Percentiles rank a stretch among this genome's conserved stretches.
phyloP scores from a whole-genome alignment of 2,888 invertebrate species.

The Reticulitermes lucifugus region DNA sequence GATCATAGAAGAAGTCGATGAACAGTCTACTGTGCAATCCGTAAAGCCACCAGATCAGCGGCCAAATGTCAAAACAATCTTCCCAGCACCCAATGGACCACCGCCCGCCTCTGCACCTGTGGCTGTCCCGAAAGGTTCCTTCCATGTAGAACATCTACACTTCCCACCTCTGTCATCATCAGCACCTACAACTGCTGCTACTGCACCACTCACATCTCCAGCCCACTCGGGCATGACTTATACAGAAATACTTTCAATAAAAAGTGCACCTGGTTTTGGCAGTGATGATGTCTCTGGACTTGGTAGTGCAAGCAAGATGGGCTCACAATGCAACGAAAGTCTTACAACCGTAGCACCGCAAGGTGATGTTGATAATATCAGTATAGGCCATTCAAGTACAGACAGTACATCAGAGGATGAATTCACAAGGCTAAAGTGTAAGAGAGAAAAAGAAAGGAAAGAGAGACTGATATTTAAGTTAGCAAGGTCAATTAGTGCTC shows the following conservation, averaged over 20 bases:
- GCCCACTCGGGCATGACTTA: constrained; percentile 54
- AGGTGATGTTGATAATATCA: constrained; percentile 59
- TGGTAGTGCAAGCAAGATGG: constrained; percentile 20
- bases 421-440: constrained; percentile 76
- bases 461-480: constrained; percentile 72
- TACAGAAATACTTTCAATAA: constrained; percentile 55
- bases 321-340: constrained; percentile 38
- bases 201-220: constrained; percentile 53
- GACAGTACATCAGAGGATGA: constrained; percentile 68
- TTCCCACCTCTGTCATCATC: constrained; percentile 52
- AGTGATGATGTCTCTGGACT: constrained; percentile 10
- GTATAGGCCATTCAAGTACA: constrained; percentile 62
- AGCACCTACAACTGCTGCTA: constrained; percentile 52
- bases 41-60: constrained; percentile 59
- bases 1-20: constrained; percentile 78
- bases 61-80: constrained; percentile 55
- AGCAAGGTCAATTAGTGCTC: constrained; percentile 71
- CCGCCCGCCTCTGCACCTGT: constrained; percentile 73
- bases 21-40: constrained; percentile 84
- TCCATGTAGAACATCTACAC: constrained; percentile 35
- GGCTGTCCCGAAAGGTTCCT: constrained; percentile 67
- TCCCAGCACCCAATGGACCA: constrained; percentile 62
- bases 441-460: constrained; percentile 76
- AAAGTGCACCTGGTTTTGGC: constrained; percentile 47
- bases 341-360: constrained; percentile 29